Base-by-base conservation (phyloP, 2,113 vertebrate species). In the Oncorhynchus kisutch region DNA sequence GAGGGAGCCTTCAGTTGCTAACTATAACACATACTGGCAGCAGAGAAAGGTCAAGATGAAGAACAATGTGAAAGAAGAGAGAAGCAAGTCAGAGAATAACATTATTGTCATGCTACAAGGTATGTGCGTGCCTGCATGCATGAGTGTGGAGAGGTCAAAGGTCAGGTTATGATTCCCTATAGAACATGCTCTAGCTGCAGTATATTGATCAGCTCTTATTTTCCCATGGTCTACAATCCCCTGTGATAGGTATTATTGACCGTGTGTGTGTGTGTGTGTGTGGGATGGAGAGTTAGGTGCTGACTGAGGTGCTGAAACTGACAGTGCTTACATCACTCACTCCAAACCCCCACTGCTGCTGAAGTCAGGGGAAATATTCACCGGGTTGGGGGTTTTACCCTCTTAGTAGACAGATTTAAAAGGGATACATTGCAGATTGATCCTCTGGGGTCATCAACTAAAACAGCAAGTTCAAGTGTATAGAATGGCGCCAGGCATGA, bases 301-400 rank as follows among this genome's bases (percentile, higher is more conserved):
- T 34, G 29, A 54, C 4, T 31, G 9, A 67, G 66, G 29, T 67
- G 66, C 66, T 34, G 29, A 54, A 20, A 14, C 13, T 1, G 51
- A 7, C 25, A 20, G 3, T 27, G 25, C n/a, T 13, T 27, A 22
- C 59, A 62, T n/a, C 12, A 24, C 25, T 27, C 29, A 67, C 66
- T 34, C 66, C 25, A 34, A 29, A 16, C 11, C 66, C 27, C 11
- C 16, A 31, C 16, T 34, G 22, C 22, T 67, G 66, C 27, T 67
- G 66, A 66, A 66, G 6, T 66, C 64, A 66, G 64, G 25, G 64
- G 22, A 66, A 66, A 66, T 57, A 57, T 57, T 57, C 18, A 57
- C 54, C 9, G 9, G 39, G 6, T 18, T 45, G 39, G 54, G 13
- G 14, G 3, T 57, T 57, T 57, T 57, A 18, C 54, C 20, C 54